These are phyloP conservation scores for Merodon equestris DNA, from an alignment of 2,888 invertebrate genomes.

Conservation along the genomic window DNA sequence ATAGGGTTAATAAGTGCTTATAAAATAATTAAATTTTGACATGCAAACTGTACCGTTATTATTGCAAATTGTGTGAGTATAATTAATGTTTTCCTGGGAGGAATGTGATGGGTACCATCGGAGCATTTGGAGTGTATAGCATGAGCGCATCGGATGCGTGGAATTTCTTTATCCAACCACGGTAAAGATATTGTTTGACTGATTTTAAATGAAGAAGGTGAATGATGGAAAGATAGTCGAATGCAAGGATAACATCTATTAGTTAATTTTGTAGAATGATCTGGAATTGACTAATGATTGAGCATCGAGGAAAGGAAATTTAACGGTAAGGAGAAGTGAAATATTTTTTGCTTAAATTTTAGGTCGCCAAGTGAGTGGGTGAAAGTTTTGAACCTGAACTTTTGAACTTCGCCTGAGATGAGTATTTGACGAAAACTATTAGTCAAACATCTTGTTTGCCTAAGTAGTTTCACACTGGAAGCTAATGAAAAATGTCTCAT, in stretches of 20 bases:
- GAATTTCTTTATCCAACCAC: constrained; percentile 22
- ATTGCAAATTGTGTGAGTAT: constrained; percentile 11
- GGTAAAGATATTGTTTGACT: constrained; percentile 49
- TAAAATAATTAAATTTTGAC: constrained; percentile 56
- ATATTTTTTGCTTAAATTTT: too few species aligned
- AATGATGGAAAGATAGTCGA: constrained; percentile 17
- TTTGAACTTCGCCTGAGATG: too few species aligned
- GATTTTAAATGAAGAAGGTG: constrained; percentile 51
- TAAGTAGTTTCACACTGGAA: too few species aligned
- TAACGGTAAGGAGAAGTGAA: too few species aligned
- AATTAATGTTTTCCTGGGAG: constrained; percentile 55
- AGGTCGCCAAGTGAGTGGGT: too few species aligned
- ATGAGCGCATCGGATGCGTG: not conserved
- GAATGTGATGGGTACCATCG: constrained; percentile 47
- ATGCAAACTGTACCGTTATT: constrained; percentile 60
- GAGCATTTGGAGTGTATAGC: too few species aligned
- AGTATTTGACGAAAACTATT: too few species aligned
- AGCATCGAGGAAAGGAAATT: constrained; percentile 42
- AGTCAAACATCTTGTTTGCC: too few species aligned
- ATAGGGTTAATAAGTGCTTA: constrained; percentile 27
- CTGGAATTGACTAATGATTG: constrained; percentile 59
- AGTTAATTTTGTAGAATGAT: constrained; percentile 33
- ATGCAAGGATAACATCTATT: constrained; percentile 43
- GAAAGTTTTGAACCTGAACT: too few species aligned
- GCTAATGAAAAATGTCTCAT: too few species aligned